These are phyloP conservation scores for Ariolimax columbianus DNA, from an alignment of 2,888 invertebrate species.

Conservation along the genomic window DNA sequence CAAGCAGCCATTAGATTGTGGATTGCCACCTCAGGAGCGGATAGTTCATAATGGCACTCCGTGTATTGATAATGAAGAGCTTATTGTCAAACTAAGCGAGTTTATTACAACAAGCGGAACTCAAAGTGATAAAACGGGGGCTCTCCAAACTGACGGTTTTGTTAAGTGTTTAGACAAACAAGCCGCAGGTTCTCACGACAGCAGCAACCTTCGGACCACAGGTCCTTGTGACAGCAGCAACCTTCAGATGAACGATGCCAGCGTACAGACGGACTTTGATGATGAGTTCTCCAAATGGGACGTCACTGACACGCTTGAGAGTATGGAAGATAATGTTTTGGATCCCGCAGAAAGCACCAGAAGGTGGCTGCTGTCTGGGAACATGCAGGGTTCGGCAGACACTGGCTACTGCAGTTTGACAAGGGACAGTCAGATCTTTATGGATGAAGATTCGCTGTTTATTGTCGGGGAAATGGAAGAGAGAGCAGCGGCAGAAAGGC, in stretches of 20 bases:
- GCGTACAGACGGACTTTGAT: slow-evolving; percentile 49
- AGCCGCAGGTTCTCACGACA: slow-evolving; percentile 47
- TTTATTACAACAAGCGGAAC: neutral
- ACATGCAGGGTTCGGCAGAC: slow-evolving; percentile 71
- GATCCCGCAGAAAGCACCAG: slow-evolving; percentile 39
- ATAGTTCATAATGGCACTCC: neutral
- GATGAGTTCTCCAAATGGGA: slow-evolving; percentile 59
- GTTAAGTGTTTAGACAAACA: no score
- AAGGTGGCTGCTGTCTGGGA: slow-evolving; percentile 51
- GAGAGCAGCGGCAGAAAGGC: slow-evolving; percentile 81
- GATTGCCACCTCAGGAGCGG: neutral
- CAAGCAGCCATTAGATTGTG: neutral
- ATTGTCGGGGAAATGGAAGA: slow-evolving; percentile 79
- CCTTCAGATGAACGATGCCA: slow-evolving; percentile 57
- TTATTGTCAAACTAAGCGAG: neutral
- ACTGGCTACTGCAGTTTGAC: slow-evolving; percentile 71
- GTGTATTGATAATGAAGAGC: slow-evolving; percentile 20
- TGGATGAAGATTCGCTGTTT: slow-evolving; percentile 60
- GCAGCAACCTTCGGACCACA: no score
- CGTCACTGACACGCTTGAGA: slow-evolving; percentile 47
- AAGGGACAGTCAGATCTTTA: slow-evolving; percentile 60
- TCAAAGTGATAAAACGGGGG: neutral
- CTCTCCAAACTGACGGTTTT: neutral
- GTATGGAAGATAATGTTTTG: slow-evolving; percentile 53
- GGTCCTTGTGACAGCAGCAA: no score